Conservation (phyloP, 2,888 invertebrate species). For the Caenorhabditis macrosperma region DNA sequence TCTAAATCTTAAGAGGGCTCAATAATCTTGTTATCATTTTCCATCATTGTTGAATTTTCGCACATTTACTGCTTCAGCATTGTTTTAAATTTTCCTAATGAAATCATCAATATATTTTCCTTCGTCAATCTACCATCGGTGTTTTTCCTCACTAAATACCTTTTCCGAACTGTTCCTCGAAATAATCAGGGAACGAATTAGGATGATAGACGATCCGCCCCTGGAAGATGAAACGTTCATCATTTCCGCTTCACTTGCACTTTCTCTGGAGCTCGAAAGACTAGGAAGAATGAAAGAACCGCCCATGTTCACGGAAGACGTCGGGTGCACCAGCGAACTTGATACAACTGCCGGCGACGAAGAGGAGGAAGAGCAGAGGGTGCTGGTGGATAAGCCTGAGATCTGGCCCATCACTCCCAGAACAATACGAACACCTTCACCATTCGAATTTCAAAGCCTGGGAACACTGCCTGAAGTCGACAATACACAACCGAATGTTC, state of each 20-base stretch:
- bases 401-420: background rate
- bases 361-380: background rate
- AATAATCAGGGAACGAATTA: too few relatives aligned
- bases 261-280: constrained; percentile 20
- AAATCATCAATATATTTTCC: too few relatives aligned
- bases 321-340: background rate
- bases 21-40: constrained; percentile 4
- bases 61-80: too few relatives aligned
- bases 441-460: background rate
- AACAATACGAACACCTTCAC: constrained; percentile 1
- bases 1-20: background rate
- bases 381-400: background rate
- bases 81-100: too few relatives aligned
- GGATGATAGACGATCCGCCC: background rate
- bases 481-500: background rate
- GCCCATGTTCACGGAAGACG: background rate
- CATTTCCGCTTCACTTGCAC: background rate
- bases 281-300: background rate
- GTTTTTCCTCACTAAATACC: background rate
- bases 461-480: background rate
- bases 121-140: background rate
- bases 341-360: background rate
- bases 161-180: too few relatives aligned
- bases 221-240: background rate
- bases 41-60: background rate